phyloP scores from a whole-genome alignment of 2,888 invertebrate genomes.

The Epinotia brunnichana region DNA sequence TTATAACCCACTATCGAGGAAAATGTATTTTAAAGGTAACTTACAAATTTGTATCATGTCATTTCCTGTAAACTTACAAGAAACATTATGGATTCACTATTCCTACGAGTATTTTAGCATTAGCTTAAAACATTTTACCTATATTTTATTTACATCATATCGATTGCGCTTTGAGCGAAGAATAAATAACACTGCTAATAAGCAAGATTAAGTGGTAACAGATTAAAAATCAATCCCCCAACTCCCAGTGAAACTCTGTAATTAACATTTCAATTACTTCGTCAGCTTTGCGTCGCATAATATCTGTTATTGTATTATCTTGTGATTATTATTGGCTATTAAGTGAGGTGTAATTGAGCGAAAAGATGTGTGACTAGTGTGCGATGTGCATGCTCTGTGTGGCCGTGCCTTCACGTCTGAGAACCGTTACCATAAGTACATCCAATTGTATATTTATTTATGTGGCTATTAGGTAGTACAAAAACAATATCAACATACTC shows the following conservation, averaged over 20 bases:
- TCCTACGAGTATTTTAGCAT: no score
- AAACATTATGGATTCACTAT: no score
- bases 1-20: no score
- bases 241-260: slow-evolving; percentile 23
- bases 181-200: no score
- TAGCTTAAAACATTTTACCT: no score
- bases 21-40: no score
- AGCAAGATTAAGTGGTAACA: background rate
- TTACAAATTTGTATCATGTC: no score
- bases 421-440: background rate
- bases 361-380: slow-evolving; percentile 39
- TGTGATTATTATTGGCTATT: slow-evolving; percentile 50
- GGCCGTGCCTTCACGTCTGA: background rate
- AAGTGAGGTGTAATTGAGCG: slow-evolving; percentile 46
- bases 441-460: background rate
- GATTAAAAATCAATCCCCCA: background rate
- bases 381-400: slow-evolving; percentile 3
- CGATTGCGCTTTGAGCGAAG: no score
- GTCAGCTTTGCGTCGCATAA: slow-evolving; percentile 31
- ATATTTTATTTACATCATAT: no score
- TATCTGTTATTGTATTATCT: slow-evolving; percentile 43
- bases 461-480: background rate
- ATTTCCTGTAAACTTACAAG: no score
- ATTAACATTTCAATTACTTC: slow-evolving; percentile 30
- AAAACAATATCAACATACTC: no score